Evolutionary conservation across 1,140 invertebrate species (phyloP).

Genomic region (Harlomillsia oculata): DNA sequence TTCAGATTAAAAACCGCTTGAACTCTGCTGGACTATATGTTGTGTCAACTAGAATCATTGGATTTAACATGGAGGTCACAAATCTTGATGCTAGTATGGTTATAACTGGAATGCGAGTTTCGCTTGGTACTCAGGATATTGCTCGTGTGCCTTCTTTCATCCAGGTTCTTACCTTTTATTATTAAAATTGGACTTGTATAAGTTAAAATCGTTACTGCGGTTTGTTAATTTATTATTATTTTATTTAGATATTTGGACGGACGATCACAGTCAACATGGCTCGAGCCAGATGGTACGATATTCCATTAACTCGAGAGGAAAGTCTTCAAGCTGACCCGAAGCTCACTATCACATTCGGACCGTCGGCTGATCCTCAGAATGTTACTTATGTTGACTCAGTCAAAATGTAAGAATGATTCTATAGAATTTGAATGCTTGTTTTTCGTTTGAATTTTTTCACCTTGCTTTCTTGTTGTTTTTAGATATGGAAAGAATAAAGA

Average conservation of each 20-base stretch:
- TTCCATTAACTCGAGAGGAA: slow-evolving; percentile 88
- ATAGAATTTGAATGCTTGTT: not conserved
- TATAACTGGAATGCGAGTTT: slow-evolving; percentile 71
- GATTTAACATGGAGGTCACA: slow-evolving; percentile 77
- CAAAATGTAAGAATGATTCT: slow-evolving; percentile 54
- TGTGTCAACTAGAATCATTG: slow-evolving; percentile 73
- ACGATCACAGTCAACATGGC: slow-evolving; percentile 63
- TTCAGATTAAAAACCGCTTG: slow-evolving; percentile 86
- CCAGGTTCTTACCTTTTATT: slow-evolving; percentile 58
- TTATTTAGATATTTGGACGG: slow-evolving; percentile 67
- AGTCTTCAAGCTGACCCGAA: slow-evolving; percentile 88
- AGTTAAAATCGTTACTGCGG: too few relatives aligned
- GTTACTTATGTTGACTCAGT: slow-evolving; percentile 89
- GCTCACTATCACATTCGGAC: slow-evolving; percentile 75
- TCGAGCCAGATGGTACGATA: slow-evolving; percentile 84
- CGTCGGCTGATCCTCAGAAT: slow-evolving; percentile 71
- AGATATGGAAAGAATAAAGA: slow-evolving; percentile 91
- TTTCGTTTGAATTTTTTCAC: not conserved
- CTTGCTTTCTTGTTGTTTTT: slow-evolving; percentile 37
- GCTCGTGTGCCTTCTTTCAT: slow-evolving; percentile 72
- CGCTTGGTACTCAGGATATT: slow-evolving; percentile 72
- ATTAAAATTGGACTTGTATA: too few relatives aligned
- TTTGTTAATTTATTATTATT: not conserved
- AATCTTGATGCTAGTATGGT: slow-evolving; percentile 81
- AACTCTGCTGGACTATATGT: slow-evolving; percentile 71